phyloP scores from a whole-genome alignment of 2,888 invertebrate species.

The Xanthostigma xanthostigma region DNA sequence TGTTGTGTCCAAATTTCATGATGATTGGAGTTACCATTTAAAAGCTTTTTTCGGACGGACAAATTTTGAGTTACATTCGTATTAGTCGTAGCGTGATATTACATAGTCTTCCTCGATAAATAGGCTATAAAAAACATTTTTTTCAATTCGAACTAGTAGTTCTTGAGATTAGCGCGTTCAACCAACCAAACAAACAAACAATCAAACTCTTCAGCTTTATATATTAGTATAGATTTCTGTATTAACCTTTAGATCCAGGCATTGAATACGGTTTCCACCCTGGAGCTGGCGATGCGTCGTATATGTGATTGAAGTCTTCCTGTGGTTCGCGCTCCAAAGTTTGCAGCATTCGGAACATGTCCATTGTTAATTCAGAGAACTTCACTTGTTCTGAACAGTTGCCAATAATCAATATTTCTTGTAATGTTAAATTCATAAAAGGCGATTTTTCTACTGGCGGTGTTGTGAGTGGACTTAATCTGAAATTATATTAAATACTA shows the following conservation, averaged over 20 bases:
- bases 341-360: slow-evolving; percentile 96
- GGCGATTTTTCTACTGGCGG: slow-evolving; percentile 79
- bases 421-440: slow-evolving; percentile 73
- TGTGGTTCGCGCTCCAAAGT: slow-evolving; percentile 85
- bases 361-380: slow-evolving; percentile 91
- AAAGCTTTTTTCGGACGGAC: no score
- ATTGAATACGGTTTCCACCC: slow-evolving; percentile 41
- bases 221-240: no score
- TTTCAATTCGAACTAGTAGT: no score
- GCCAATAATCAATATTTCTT: slow-evolving; percentile 89
- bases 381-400: slow-evolving; percentile 89
- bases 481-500: slow-evolving; percentile 26
- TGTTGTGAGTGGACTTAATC: slow-evolving; percentile 67
- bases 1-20: no score
- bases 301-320: slow-evolving; percentile 59
- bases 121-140: no score
- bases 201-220: no score
- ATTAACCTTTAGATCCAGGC: slow-evolving; percentile 27
- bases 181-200: no score
- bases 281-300: slow-evolving; percentile 55
- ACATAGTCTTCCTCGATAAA: no score
- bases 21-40: no score
- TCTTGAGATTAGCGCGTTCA: no score
- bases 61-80: no score
- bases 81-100: no score